A percentile compares a stretch with the other conserved stretches of the same genome.
phyloP scores from a whole-genome alignment of 2,888 invertebrate genomes.

The Listrodromus nycthemerus region DNA sequence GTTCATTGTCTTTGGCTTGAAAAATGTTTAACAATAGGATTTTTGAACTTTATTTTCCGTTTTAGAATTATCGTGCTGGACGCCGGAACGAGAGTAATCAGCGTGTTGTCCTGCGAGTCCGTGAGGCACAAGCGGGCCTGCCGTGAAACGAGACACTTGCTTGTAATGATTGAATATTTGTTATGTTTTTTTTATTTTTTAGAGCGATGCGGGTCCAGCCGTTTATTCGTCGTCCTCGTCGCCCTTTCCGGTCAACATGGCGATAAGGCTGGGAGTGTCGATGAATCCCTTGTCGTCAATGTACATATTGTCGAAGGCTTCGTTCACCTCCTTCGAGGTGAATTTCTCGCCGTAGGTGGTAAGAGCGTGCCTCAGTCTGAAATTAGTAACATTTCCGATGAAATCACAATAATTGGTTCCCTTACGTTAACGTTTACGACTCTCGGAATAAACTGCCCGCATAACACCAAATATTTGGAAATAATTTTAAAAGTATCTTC shows the following conservation, averaged over 20 bases:
- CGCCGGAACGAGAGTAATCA: slow-evolving; percentile 42
- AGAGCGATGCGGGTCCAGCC: slow-evolving; percentile 70
- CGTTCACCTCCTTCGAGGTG: slow-evolving; percentile 94
- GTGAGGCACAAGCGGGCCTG: slow-evolving; percentile 70
- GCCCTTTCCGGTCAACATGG: slow-evolving; percentile 94
- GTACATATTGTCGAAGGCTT: slow-evolving; percentile 96
- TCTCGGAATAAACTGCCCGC: not conserved
- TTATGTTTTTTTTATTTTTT: slow-evolving; percentile 47
- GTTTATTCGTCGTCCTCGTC: slow-evolving; percentile 91
- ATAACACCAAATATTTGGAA: too few species aligned
- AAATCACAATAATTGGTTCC: not conserved
- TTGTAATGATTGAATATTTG: slow-evolving; percentile 71
- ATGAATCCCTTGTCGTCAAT: slow-evolving; percentile 96
- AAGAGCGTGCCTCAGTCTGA: slow-evolving; percentile 93
- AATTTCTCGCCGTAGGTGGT: slow-evolving; percentile 98
- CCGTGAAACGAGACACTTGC: slow-evolving; percentile 74
- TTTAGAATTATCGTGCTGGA: slow-evolving; percentile 27
- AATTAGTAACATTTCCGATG: slow-evolving; percentile 69
- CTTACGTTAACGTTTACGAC: not conserved
- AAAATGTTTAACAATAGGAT: slow-evolving; percentile 43
- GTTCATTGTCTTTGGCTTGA: not conserved
- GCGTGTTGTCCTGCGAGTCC: slow-evolving; percentile 58
- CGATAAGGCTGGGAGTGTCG: slow-evolving; percentile 94
- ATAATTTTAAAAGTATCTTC: too few species aligned
- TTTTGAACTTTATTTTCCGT: slow-evolving; percentile 4